Conservation (phyloP, 2,797 vertebrate genomes). For the Rhinophrynus dorsalis region DNA sequence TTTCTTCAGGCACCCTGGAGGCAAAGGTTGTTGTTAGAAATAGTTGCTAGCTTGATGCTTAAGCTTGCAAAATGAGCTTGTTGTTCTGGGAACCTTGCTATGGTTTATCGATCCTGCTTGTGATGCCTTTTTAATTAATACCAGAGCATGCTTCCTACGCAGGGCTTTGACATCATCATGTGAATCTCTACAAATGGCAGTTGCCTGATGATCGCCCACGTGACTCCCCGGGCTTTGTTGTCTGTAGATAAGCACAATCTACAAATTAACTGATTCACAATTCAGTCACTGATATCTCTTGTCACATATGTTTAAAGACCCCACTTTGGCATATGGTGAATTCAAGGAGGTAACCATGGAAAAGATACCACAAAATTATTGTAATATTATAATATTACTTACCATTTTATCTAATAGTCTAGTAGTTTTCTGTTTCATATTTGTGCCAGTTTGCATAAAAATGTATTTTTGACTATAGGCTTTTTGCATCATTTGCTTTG, state of each 20-base stretch:
- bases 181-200: constrained; percentile 45
- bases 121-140: constrained; percentile 50
- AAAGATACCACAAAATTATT: too few relatives aligned
- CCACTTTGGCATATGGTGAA: neutral
- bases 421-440: too few relatives aligned
- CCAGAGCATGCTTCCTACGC: constrained; percentile 42
- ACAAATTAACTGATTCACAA: neutral
- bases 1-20: constrained; percentile 30
- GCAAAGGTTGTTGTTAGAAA: constrained; percentile 39
- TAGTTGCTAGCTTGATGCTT: constrained; percentile 42
- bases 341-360: too few relatives aligned
- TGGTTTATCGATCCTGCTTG: constrained; percentile 49
- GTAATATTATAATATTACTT: too few relatives aligned
- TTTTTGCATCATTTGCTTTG: too few relatives aligned
- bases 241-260: neutral
- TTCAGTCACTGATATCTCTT: neutral
- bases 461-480: too few relatives aligned
- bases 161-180: constrained; percentile 26
- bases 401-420: too few relatives aligned
- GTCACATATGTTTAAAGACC: constrained; percentile 1
- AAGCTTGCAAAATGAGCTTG: constrained; percentile 25
- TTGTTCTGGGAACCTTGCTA: constrained; percentile 30
- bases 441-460: too few relatives aligned
- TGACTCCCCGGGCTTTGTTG: neutral
- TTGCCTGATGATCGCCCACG: neutral